Conservation (phyloP, 2,888 invertebrate species). For the Perizoma affinitatum region DNA sequence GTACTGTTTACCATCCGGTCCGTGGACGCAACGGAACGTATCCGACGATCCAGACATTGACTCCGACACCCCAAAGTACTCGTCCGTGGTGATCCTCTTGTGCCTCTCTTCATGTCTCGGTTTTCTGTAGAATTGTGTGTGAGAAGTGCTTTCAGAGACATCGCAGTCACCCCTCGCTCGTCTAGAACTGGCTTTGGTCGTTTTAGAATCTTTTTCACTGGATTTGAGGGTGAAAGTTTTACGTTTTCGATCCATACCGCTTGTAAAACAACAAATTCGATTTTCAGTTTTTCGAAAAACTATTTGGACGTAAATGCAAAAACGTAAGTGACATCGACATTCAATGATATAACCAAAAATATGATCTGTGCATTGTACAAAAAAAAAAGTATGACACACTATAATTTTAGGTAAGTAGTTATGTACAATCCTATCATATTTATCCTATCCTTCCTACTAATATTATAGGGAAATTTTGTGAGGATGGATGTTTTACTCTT, state of each 20-base stretch:
- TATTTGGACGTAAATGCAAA: no score
- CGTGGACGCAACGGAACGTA: conserved; percentile 60
- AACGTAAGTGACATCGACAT: not conserved
- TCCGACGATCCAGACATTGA: conserved; percentile 61
- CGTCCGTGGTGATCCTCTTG: conserved; percentile 50
- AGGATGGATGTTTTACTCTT: no score
- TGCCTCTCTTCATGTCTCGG: conserved; percentile 42
- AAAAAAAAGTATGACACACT: no score
- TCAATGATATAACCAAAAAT: not conserved
- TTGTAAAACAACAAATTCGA: not conserved
- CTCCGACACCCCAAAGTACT: conserved; percentile 53
- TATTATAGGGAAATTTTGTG: no score
- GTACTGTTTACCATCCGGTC: conserved; percentile 56
- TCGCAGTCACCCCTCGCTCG: conserved; percentile 47
- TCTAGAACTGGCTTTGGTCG: conserved; percentile 24
- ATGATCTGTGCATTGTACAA: no score
- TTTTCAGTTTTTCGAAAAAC: no score
- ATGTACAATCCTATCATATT: no score
- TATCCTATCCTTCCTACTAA: no score
- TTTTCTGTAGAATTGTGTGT: conserved; percentile 60
- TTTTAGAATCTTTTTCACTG: conserved; percentile 5
- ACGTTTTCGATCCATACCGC: conserved; percentile 11
- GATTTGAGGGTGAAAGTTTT: conserved; percentile 12
- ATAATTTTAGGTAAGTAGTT: no score
- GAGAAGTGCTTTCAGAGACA: conserved; percentile 48